Conservation (phyloP, 2,888 invertebrate species). For the Tridacna crocea region DNA sequence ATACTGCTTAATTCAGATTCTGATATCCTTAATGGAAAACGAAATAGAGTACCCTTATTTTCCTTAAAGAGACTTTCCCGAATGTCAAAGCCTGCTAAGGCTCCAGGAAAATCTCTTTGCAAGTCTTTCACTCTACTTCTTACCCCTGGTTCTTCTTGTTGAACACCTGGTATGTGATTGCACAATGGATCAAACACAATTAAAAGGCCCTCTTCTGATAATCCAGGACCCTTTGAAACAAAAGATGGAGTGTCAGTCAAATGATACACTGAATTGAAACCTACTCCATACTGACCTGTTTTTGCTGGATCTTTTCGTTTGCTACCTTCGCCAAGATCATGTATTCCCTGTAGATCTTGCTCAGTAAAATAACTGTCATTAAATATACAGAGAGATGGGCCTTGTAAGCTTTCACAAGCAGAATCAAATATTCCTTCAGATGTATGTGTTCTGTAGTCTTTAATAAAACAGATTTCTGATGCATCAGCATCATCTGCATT, state of each 20-base stretch:
- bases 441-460: constrained; percentile 70
- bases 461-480: constrained; percentile 78
- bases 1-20: constrained; percentile 68
- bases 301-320: constrained; percentile 72
- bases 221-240: constrained; percentile 61
- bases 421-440: constrained; percentile 51
- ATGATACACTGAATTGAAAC: constrained; percentile 78
- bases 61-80: constrained; percentile 38
- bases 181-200: constrained; percentile 80
- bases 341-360: constrained; percentile 71
- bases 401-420: constrained; percentile 69
- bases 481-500: constrained; percentile 82
- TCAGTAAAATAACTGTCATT: constrained; percentile 71
- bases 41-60: constrained; percentile 56
- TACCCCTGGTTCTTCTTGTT: constrained; percentile 51
- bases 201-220: constrained; percentile 66
- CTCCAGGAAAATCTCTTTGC: constrained; percentile 46
- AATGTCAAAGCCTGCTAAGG: constrained; percentile 57
- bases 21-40: constrained; percentile 61
- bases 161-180: constrained; percentile 68
- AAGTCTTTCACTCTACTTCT: constrained; percentile 47
- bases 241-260: constrained; percentile 76
- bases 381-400: constrained; percentile 74
- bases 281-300: constrained; percentile 78
- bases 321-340: constrained; percentile 73